Evolutionary conservation across 2,888 invertebrate genomes (phyloP), one percentile per base, ranked within the genome.

Genomic region (Pogonocherus hispidulus): DNA sequence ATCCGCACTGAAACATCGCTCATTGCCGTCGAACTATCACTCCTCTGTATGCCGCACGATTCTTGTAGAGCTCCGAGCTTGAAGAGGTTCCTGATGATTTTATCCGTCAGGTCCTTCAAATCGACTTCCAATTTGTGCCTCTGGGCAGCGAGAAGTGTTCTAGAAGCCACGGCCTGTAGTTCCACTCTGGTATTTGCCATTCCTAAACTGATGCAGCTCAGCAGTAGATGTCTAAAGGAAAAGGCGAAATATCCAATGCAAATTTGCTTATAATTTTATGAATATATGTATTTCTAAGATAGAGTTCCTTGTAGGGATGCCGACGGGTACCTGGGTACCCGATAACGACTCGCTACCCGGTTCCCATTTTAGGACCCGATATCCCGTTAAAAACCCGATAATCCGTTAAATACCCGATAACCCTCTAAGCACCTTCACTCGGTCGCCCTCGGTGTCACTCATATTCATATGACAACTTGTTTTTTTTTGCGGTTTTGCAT

Each of bases 91-190:
- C 79, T 80, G 55, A 90, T 84, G 3, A 86, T 84, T 66, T 82
- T 81, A 70, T 88, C 87, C 0, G 87, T 84, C 11, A 87, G 70
- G 70, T 80, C 78, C 69, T 87, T 87, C 0, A 87, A 72, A 74
- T 86, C 78, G 0, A 87, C 81, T 63, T 81, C 83, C 54, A 87
- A 78, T 70, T 84, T 84, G 3, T 84, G 78, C 14, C 63, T 74
- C 82, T 94, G 93, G n/a, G 91, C 88, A 1, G 89, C 87, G 54
- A 94, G 82, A 56, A 96, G 86, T 0, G 94, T 92, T 55, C 85
- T 84, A 1, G 81, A 81, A n/a, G 91, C 81, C 56, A 95, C 84
- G 1, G 84, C 81, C 54, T 88, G 86, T 19, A 94, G 83, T 52
- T 86, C 83, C 0, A 76, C 77, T 32, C 90, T 86, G 1, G 89